A percentile compares a stretch with the other conserved stretches of the same genome.
Conservation (phyloP, 2,113 vertebrate genomes). For the Hyperopisus bebe region DNA sequence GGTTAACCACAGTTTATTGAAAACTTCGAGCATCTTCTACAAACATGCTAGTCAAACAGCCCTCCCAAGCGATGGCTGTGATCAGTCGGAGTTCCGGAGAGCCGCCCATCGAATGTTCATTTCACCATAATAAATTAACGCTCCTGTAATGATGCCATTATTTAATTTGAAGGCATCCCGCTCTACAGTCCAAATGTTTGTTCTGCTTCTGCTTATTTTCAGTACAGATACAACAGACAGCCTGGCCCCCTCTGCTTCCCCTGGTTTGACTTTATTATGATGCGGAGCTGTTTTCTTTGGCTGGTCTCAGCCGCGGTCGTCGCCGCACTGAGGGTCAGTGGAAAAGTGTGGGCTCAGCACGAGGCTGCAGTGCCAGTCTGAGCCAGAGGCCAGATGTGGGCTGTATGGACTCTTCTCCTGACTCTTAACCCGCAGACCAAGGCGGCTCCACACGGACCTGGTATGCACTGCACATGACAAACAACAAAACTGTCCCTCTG, state of each 20-base stretch:
- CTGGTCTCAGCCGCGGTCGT: not conserved
- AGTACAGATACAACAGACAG: not conserved
- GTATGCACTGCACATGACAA: not conserved
- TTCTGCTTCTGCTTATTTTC: constrained; percentile 16
- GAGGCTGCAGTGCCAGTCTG: not conserved
- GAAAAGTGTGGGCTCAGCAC: not conserved
- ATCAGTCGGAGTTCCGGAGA: not conserved
- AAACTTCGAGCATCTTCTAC: not conserved
- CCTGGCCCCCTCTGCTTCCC: not conserved
- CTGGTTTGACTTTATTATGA: constrained; percentile 12
- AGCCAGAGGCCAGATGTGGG: not conserved
- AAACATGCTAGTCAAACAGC: not conserved
- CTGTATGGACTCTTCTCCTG: not conserved
- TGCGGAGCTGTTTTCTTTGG: not conserved
- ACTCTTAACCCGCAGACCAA: not conserved
- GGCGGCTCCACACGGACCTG: not conserved
- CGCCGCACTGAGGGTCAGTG: not conserved
- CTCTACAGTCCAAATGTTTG: not conserved
- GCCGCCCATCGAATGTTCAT: not conserved
- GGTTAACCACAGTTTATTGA: not conserved
- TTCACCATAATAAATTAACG: not conserved
- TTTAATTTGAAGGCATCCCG: not conserved
- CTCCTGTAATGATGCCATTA: not conserved
- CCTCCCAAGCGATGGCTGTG: not conserved
- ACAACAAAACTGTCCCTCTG: not conserved